Evolutionary conservation across 92 coral and sea anemone genomes (phyloP).

Genomic region (Anthopleura xanthogrammica): DNA sequence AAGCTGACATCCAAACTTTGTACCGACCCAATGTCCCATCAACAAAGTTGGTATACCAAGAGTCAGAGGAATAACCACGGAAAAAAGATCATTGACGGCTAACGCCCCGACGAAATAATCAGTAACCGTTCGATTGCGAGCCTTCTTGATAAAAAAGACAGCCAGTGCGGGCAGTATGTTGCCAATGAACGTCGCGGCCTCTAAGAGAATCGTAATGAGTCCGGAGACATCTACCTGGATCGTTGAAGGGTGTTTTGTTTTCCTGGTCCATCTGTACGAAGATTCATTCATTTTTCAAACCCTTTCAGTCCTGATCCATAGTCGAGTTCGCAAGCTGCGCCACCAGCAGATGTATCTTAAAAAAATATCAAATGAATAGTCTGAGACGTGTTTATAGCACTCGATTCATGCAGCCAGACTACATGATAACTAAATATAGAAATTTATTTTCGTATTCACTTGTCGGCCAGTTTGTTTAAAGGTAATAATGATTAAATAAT

Average conservation of each 20-base stretch:
- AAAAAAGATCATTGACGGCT: constrained; percentile 58
- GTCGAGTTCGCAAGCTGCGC: neutral
- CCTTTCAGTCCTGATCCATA: neutral
- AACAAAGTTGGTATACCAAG: constrained; percentile 59
- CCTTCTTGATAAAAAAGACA: constrained; percentile 45
- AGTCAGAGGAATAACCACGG: constrained; percentile 55
- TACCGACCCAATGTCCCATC: constrained; percentile 58
- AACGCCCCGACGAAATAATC: constrained; percentile 62
- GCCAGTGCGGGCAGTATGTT: constrained; percentile 54
- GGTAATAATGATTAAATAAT: neutral
- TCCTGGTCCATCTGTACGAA: neutral
- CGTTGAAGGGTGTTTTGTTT: constrained; percentile 23
- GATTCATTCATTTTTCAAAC: constrained; percentile 18
- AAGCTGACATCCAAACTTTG: constrained; percentile 46
- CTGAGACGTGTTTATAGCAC: neutral
- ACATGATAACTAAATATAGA: neutral
- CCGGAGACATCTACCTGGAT: constrained; percentile 70
- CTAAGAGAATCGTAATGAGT: constrained; percentile 43
- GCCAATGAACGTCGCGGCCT: constrained; percentile 51
- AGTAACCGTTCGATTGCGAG: constrained; percentile 50
- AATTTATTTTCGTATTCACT: neutral
- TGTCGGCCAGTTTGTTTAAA: neutral
- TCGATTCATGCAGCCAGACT: neutral
- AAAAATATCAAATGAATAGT: neutral
- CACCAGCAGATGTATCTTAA: neutral